A percentile compares a stretch with the other conserved stretches of the same genome.
Conservation (phyloP, 2,113 vertebrate species). For the Neodontobutis hainanensis region DNA sequence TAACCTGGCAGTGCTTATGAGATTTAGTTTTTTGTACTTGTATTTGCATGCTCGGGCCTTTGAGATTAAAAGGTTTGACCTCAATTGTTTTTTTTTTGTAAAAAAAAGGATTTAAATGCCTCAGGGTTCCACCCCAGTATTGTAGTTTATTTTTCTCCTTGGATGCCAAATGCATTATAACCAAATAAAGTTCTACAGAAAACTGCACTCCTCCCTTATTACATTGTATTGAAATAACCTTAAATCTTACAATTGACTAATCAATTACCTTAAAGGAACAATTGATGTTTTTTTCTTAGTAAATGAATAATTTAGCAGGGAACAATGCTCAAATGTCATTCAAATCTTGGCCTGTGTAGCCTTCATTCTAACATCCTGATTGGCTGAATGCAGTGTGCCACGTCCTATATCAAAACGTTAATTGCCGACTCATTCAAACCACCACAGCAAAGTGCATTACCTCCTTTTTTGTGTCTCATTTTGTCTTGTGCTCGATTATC, state of each 20-base stretch:
- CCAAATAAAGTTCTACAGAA: not conserved
- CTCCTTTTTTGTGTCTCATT: too few species aligned
- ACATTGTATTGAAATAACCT: conserved; percentile 3
- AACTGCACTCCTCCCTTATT: not conserved
- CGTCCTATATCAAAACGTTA: not conserved
- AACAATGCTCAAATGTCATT: conserved; percentile 1
- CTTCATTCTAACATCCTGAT: not conserved
- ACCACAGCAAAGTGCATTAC: too few species aligned
- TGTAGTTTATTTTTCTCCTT: conserved; percentile 19
- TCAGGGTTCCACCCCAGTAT: not conserved
- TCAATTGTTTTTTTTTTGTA: conserved; percentile 28
- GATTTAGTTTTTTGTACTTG: conserved; percentile 23
- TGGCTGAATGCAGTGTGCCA: not conserved
- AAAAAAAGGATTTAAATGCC: conserved; percentile 28
- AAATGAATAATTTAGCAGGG: not conserved
- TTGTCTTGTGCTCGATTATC: too few species aligned
- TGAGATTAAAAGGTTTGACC: conserved; percentile 12
- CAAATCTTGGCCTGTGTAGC: not conserved
- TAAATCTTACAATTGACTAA: not conserved
- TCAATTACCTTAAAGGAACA: not conserved
- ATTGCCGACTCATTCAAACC: too few species aligned
- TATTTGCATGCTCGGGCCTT: conserved; percentile 45
- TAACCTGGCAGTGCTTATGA: conserved; percentile 10
- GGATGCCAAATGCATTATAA: conserved; percentile 21
- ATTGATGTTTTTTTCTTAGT: conserved; percentile 5